Evolutionary conservation across 1,140 invertebrate species (phyloP).

Genomic region (Galendromus occidentalis): DNA sequence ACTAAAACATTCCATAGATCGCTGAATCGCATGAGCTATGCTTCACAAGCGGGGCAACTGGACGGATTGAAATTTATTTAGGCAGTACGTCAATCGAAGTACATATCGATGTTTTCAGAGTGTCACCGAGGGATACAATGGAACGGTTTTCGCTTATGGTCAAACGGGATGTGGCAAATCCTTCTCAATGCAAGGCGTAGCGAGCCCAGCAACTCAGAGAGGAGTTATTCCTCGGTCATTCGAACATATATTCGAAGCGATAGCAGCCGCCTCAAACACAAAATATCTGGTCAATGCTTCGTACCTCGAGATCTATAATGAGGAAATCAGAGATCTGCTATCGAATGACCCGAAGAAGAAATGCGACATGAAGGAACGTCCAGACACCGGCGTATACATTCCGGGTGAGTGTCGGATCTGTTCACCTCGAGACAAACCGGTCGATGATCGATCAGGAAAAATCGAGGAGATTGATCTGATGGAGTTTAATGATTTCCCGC

Average conservation of each 20-base stretch:
- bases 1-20: no score
- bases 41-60: background rate
- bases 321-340: constrained; percentile 56
- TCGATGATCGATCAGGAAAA: background rate
- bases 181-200: constrained; percentile 57
- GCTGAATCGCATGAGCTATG: no score
- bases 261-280: constrained; percentile 51
- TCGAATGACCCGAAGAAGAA: constrained; percentile 42
- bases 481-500: no score
- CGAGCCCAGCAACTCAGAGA: constrained; percentile 33
- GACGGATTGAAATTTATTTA: constrained; percentile 11
- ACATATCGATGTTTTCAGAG: constrained; percentile 34
- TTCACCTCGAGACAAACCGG: background rate
- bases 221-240: constrained; percentile 67
- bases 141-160: constrained; percentile 67
- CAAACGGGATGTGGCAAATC: constrained; percentile 59
- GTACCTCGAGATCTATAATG: constrained; percentile 84
- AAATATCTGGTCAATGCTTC: constrained; percentile 74
- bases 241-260: constrained; percentile 40
- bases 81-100: background rate
- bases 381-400: constrained; percentile 60
- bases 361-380: constrained; percentile 55
- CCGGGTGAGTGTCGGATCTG: constrained; percentile 31
- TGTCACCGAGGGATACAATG: constrained; percentile 66
- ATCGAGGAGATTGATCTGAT: no score